Base-by-base conservation (phyloP, 2,888 invertebrate genomes). In the Zaprionus obscuricornis region DNA sequence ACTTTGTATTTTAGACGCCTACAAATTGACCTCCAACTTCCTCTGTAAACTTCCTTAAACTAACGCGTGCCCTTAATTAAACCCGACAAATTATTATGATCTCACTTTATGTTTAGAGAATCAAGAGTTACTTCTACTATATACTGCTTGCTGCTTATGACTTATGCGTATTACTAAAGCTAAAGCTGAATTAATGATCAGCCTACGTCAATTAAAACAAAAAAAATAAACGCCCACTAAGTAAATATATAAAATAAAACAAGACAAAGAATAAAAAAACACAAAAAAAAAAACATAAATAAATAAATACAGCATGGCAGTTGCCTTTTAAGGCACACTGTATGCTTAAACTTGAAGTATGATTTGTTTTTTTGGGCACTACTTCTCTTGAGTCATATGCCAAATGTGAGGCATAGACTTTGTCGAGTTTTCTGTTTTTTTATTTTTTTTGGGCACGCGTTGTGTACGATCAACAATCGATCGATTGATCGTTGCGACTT, bases 41-140 rank as follows among this genome's bases (percentile, higher is more conserved):
- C 54, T 50, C 18, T 43, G 16, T 20, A 20, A 52, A 51, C 63
- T 76, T 64, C 58, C 74, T 58, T 46, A 36, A 57, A 29, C 34
- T 39, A 33, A 49, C 46, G 46, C 34, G 45, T 75, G 63, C 79
- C 59, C 66, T 69, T 79, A 79, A 79, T 77, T 77, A 68, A 71
- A 56, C 16, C 29, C 39, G 36, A 46, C 59, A 59, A 62, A 40
- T 69, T 74, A n/a, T 33, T 50, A 33, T 31, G 43, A 52, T 39
- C 29, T 43, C 27, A 17, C 36, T 31, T 4, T 20, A 31, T 46
- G 18, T 52, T 45, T 13, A 29, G n/a, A n/a, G n/a, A n/a, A n/a
- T n/a, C n/a, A n/a, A n/a, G n/a, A n/a, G n/a, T n/a, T n/a, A n/a
- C 7, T 4, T 22, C 22, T 22, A 29, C 33, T 22, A 31, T 50